Evolutionary conservation across 1,140 invertebrate genomes (phyloP).

Genomic region (Zaprionus ghesquierei): DNA sequence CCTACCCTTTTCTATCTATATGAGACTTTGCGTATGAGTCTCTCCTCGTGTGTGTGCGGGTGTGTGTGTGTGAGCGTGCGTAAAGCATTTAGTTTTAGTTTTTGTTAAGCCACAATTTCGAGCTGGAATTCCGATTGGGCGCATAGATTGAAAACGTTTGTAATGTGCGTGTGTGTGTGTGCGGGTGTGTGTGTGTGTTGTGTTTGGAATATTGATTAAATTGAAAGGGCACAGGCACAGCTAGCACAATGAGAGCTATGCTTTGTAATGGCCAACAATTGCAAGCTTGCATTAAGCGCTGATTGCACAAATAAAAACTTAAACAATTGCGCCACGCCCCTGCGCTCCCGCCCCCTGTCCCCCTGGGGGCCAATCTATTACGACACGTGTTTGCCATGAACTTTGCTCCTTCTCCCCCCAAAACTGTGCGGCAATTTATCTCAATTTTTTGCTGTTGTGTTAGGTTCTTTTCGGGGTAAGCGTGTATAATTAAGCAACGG

Average conservation of each 20-base stretch:
- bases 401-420: conserved; percentile 14
- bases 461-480: conserved; percentile 6
- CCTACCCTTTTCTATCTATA: conserved; percentile 16
- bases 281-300: conserved; percentile 62
- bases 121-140: conserved; percentile 12
- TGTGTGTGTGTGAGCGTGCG: conserved; percentile 2
- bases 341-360: too few relatives aligned
- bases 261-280: conserved; percentile 48
- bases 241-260: conserved; percentile 12
- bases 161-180: conserved; percentile 43
- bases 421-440: conserved; percentile 56
- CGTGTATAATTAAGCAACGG: conserved; percentile 57
- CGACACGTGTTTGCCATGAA: conserved; percentile 57
- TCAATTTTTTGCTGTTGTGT: not conserved
- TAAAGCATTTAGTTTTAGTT: conserved; percentile 73
- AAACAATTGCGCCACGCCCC: conserved; percentile 58
- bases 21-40: not conserved
- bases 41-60: not conserved
- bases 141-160: not conserved
- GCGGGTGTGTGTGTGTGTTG: conserved; percentile 48
- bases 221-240: conserved; percentile 29
- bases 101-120: conserved; percentile 71
- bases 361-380: conserved; percentile 49
- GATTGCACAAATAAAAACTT: conserved; percentile 65
- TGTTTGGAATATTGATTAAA: conserved; percentile 78